Conservation (phyloP, 92 coral and sea anemone genomes). For the Pocillopora grandis region DNA sequence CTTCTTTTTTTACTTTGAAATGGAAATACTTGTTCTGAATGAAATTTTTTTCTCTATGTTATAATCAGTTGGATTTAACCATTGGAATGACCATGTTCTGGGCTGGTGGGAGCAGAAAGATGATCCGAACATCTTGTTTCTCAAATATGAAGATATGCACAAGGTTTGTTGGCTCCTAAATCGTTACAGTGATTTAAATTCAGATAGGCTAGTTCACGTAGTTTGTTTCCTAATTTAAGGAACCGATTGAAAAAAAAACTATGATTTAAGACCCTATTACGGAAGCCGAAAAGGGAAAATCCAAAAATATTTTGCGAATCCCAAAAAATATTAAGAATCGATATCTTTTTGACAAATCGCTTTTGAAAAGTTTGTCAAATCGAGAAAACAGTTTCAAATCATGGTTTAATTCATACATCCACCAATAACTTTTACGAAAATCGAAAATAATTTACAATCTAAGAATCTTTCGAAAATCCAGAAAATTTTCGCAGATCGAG, state of each 20-base stretch:
- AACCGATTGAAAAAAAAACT: background rate
- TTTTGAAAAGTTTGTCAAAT: too few relatives aligned
- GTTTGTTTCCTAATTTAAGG: background rate
- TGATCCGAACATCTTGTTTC: slow-evolving; percentile 14
- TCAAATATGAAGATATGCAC: slow-evolving; percentile 24
- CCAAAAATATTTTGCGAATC: too few relatives aligned
- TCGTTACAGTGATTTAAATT: background rate
- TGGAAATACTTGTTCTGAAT: background rate
- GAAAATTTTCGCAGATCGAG: too few relatives aligned
- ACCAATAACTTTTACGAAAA: too few relatives aligned
- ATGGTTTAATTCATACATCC: too few relatives aligned
- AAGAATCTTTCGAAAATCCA: too few relatives aligned
- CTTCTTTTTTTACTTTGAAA: background rate
- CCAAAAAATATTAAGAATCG: too few relatives aligned
- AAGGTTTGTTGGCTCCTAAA: slow-evolving; percentile 4
- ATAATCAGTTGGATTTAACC: background rate
- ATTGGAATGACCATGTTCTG: slow-evolving; percentile 27
- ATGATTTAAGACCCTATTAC: too few relatives aligned
- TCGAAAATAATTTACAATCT: too few relatives aligned
- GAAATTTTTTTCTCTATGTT: background rate
- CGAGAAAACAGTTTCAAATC: too few relatives aligned
- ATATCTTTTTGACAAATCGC: too few relatives aligned
- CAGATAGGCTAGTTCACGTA: background rate
- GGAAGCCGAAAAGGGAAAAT: too few relatives aligned
- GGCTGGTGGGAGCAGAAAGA: slow-evolving; percentile 18